A percentile compares a stretch with the other conserved stretches of the same genome.
These are phyloP conservation scores for Lymantria monacha DNA, from an alignment of 2,888 invertebrate genomes.

Conservation along the genomic window DNA sequence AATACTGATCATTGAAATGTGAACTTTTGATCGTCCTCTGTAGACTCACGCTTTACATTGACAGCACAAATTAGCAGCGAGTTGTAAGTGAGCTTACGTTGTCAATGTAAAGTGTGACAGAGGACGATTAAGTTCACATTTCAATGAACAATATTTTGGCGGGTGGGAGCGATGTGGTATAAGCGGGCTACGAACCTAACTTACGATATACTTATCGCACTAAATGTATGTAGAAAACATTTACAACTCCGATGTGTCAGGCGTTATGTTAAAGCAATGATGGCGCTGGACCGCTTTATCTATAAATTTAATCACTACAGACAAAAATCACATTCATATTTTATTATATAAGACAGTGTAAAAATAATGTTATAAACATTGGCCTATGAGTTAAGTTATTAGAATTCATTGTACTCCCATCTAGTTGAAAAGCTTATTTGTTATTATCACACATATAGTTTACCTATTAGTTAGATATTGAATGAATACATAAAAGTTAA, in stretches of 20 bases:
- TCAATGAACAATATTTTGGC: no score
- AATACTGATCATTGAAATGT: no score
- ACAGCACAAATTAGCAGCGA: no score
- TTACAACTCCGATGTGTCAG: conserved; percentile 12
- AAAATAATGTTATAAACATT: conserved; percentile 80
- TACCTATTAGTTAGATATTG: conserved; percentile 70
- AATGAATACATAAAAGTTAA: conserved; percentile 73
- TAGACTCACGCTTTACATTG: no score
- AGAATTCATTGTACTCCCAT: conserved; percentile 75
- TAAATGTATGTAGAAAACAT: conserved; percentile 29
- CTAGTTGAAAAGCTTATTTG: conserved; percentile 78
- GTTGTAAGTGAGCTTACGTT: no score
- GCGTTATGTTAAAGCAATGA: conserved; percentile 24
- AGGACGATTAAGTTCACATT: no score
- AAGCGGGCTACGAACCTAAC: no score
- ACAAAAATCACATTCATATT: conserved; percentile 71
- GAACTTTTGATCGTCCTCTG: no score
- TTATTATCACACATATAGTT: conserved; percentile 78
- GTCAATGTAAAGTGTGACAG: no score
- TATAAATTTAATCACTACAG: conserved; percentile 64
- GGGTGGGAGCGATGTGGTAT: no score
- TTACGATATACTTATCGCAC: conserved; percentile 4
- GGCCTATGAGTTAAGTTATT: conserved; percentile 70
- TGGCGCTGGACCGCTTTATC: conserved; percentile 62
- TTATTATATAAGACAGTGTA: conserved; percentile 73